These are phyloP conservation scores for Cathartes aura DNA, from an alignment of 2,113 vertebrate species.

Conservation along the genomic window DNA sequence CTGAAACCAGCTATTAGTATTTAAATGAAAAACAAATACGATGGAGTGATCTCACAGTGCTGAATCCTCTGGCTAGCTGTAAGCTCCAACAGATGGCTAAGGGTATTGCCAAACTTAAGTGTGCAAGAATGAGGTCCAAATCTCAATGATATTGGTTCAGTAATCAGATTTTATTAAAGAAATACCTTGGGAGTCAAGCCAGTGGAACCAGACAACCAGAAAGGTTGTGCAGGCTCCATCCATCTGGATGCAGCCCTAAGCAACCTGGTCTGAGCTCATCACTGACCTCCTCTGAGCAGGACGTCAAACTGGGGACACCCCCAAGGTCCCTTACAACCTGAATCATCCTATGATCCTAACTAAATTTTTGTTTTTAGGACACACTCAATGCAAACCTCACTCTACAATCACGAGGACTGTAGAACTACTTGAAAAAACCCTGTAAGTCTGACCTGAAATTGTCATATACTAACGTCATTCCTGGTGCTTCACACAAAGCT, in stretches of 20 bases:
- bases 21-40: conserved; percentile 54
- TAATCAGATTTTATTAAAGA: neutral
- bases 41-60: neutral
- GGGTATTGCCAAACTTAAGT: neutral
- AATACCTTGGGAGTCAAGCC: neutral
- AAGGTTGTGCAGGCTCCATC: neutral
- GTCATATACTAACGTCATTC: neutral
- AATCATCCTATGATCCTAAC: neutral
- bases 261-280: neutral
- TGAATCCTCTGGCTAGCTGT: neutral
- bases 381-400: neutral
- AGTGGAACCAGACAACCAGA: neutral
- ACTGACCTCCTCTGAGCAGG: neutral
- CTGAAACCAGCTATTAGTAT: conserved; percentile 48
- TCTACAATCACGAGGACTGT: neutral
- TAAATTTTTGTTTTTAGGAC: neutral
- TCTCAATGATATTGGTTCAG: neutral
- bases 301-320: neutral
- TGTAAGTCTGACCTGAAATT: neutral
- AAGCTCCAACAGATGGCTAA: conserved; percentile 8
- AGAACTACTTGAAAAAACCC: neutral
- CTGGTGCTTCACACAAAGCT: neutral
- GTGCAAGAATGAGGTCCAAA: neutral
- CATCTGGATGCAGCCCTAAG: neutral
- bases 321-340: neutral